Evolutionary conservation across 2,113 vertebrate genomes (phyloP).

Genomic region (Suricata suricatta): DNA sequence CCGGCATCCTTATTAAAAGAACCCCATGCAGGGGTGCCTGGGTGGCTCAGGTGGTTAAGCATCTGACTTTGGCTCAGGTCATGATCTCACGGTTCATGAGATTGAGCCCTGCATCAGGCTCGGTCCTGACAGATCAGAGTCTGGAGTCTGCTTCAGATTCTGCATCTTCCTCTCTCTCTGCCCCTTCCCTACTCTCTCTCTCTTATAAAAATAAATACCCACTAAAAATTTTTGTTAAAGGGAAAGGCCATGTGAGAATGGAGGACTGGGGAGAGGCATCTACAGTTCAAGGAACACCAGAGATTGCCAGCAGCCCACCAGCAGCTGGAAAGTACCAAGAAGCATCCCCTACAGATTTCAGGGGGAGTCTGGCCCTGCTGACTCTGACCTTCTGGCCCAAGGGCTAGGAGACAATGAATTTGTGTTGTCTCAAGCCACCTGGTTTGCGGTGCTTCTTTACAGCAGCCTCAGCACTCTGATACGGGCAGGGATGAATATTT

Average conservation of each 20-base stretch:
- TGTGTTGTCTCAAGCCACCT: neutral
- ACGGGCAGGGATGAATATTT: neutral
- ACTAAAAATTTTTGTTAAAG: too few species aligned
- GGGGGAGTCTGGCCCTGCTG: rapidly evolving
- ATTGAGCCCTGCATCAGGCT: too few species aligned
- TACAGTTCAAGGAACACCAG: neutral
- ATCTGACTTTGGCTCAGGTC: too few species aligned
- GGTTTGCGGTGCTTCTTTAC: neutral
- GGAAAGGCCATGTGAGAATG: rapidly evolving
- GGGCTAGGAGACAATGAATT: neutral
- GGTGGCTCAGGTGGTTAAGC: too few species aligned
- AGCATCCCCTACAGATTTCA: rapidly evolving
- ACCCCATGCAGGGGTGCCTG: rapidly evolving
- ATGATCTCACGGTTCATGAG: too few species aligned
- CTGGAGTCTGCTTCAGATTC: too few species aligned
- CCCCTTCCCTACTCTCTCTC: too few species aligned
- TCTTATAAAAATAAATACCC: too few species aligned
- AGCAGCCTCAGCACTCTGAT: neutral
- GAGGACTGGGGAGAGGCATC: neutral
- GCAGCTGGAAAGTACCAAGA: neutral
- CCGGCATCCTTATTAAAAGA: neutral
- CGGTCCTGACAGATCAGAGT: too few species aligned
- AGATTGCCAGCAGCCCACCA: neutral
- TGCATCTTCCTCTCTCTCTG: too few species aligned
- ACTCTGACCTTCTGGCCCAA: neutral